Evolutionary conservation across 2,113 vertebrate species (phyloP), one percentile per base, ranked within the genome.

Genomic region (Takifugu bimaculatus): DNA sequence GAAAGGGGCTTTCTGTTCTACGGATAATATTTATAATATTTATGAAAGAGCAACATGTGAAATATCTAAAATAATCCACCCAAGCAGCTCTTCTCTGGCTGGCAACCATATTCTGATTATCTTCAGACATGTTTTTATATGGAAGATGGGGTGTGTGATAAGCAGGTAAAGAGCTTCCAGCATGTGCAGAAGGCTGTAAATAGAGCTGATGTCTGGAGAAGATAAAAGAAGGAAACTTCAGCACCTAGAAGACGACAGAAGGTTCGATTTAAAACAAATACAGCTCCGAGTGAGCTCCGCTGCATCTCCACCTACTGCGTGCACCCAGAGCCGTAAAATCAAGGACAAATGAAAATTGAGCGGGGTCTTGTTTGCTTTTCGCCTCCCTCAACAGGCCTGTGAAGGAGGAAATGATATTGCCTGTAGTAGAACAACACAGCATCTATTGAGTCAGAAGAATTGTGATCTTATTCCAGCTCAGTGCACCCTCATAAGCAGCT

Each of bases 381-480:
- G 27, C 28, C 51, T 20, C 47, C 61, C 54, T 61, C 20, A 62
- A 63, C 43, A 39, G 25, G 15, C 26, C 52, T 49, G 27, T 65
- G 20, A 78, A 58, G 59, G 51, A 66, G 49, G 54, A 79, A 78
- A 68, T 66, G 60, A 68, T 57, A 68, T 57, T 71, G 78, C 72
- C 70, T 48, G 65, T 60, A 63, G 72, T 69, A 26, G 66, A 74
- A 52, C 50, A 74, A 74, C 68, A 54, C 50, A 48, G 54, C 65
- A 70, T 77, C 65, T 70, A 63, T 49, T 60, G 70, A 81, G 72
- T 66, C 66, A 26, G 47, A 75, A 64, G 56, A 70, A 77, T 61
- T 69, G 68, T 63, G 71, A 80, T 74, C 75, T 76, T 65, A 65
- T 69, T 82, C 73, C 68, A 67, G 56, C 64, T 75, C 73, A 56